Evolutionary conservation across 2,888 invertebrate species (phyloP), one percentile per base, ranked within the genome.

Genomic region (Opisthograptis luteolata): DNA sequence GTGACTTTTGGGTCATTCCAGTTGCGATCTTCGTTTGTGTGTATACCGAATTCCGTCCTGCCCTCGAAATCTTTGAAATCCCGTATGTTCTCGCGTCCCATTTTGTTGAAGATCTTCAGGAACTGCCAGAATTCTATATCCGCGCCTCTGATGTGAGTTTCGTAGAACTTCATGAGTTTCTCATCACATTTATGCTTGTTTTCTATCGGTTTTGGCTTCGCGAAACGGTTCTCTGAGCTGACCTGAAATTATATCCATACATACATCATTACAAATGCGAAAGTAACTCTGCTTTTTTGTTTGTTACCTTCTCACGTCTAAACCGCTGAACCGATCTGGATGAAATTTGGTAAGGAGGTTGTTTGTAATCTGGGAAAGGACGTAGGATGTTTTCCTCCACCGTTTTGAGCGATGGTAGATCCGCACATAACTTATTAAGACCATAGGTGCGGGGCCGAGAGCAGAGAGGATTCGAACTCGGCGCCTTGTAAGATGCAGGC

Each of bases 121-220:
- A 89, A 89, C 17, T 89, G 87, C 82, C 87, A 85, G 31, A 89
- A 89, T 13, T 87, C 86, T 1, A 88, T 73, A 34, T 87, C 82
- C 0, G 76, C 75, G 0, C 88, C 88, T 55, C 79, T 76, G 0
- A 88, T 77, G 10, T 87, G 83, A 0, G 70, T 76, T 13, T 81
- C 70, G 30, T 84, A 89, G 45, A 89, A 89, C 0, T 80, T 70
- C 12, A 71, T 83, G 0, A 89, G 47, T 24, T 77, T 60, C 2
- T 73, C 71, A 14, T 88, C 87, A 32, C 87, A 87, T 55, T 76
- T 84, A 2, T 88, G 87, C 1, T 79, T 87, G 25, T 74, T 74
- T 4, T 58, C 61, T 0, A 88, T 80, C 0, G 88, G 86, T 27
- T 78, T 76, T 0, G 87, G 86, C 8, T 76, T 65, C 0, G 73